A percentile compares a stretch with the other conserved stretches of the same genome.
These are phyloP conservation scores for Macrophya alboannulata DNA, from an alignment of 2,888 invertebrate species.

Conservation along the genomic window DNA sequence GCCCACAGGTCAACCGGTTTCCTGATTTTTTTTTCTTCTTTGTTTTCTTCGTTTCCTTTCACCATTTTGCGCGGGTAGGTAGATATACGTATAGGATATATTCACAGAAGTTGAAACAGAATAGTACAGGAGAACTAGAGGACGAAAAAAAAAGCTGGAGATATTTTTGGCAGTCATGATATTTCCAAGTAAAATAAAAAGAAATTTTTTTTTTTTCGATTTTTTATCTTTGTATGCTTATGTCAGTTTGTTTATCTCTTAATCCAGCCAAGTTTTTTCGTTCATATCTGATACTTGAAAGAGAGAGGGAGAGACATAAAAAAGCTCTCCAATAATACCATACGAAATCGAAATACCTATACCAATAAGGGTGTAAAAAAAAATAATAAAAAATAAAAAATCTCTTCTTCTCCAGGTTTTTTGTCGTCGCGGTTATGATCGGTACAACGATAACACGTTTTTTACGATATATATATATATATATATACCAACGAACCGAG, in stretches of 20 bases:
- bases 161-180: background rate
- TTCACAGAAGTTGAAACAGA: background rate
- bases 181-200: too few species aligned
- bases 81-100: background rate
- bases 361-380: too few species aligned
- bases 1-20: too few species aligned
- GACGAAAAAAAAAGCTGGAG: background rate
- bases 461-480: conserved; percentile 6
- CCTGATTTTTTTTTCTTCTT: too few species aligned
- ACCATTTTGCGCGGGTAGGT: background rate
- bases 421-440: background rate
- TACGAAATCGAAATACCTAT: background rate
- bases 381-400: background rate
- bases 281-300: background rate
- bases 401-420: background rate
- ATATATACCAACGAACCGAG: background rate
- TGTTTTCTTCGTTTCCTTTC: too few species aligned
- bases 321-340: background rate
- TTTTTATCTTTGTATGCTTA: too few species aligned
- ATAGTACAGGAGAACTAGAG: background rate
- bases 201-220: too few species aligned
- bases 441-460: conserved; percentile 7
- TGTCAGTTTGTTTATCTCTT: too few species aligned
- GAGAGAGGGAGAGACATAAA: background rate
- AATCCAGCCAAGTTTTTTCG: background rate